Conservation (phyloP, 2,113 vertebrate genomes). For the Saguinus imperator region DNA sequence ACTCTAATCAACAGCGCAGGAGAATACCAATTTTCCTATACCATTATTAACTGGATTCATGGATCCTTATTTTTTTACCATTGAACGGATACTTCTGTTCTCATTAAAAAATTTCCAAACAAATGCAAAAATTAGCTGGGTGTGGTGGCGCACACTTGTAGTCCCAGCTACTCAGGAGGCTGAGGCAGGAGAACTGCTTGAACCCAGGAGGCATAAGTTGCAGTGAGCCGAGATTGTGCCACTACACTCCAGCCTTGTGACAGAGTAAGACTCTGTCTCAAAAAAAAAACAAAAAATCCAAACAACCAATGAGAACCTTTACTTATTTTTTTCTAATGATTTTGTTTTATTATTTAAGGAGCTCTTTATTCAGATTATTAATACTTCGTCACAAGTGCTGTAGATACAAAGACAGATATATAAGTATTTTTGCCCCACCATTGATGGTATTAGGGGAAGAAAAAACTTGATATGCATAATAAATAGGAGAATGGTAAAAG, state of each 20-base stretch:
- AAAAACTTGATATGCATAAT: not conserved
- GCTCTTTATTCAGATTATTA: not conserved
- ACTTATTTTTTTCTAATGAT: not conserved
- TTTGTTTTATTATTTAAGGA: constrained; percentile 8
- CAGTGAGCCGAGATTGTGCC: fast-evolving
- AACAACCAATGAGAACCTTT: not conserved
- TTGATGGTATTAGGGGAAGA: not conserved
- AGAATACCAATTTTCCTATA: not conserved
- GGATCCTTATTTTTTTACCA: not conserved
- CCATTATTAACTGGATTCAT: not conserved
- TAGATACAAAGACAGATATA: not conserved
- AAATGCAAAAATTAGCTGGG: not conserved
- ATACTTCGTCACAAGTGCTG: not conserved
- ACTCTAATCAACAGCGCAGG: not conserved
- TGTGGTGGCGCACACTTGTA: fast-evolving
- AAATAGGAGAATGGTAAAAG: not conserved
- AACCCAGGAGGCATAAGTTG: too few species aligned
- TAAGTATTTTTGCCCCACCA: not conserved
- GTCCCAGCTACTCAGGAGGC: too few species aligned
- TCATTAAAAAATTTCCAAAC: not conserved
- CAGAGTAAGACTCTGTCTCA: too few species aligned
- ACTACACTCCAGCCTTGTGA: too few species aligned
- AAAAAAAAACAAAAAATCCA: too few species aligned
- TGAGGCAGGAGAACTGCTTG: too few species aligned
- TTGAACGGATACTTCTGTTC: not conserved